Conservation (phyloP, 2,113 vertebrate genomes). For the Solea solea region DNA sequence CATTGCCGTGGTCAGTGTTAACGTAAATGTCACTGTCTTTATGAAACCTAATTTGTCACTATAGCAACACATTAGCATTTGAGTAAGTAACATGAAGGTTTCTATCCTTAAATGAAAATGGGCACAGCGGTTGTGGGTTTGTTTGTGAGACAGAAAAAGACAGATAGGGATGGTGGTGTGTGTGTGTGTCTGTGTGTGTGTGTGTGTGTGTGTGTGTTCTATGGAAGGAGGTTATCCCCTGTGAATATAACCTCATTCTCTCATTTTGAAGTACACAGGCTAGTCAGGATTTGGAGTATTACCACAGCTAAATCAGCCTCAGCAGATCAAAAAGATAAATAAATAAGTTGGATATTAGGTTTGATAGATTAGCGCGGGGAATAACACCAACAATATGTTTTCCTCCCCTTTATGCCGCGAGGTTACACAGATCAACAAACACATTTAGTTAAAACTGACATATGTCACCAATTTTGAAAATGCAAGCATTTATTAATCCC, state of each 20-base stretch:
- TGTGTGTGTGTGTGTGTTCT: conserved; percentile 8
- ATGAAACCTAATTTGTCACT: conserved; percentile 31
- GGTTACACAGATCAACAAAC: conserved; percentile 48
- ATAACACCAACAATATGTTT: conserved; percentile 70
- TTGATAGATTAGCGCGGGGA: conserved; percentile 71
- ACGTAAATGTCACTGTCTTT: conserved; percentile 38
- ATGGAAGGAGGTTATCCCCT: conserved; percentile 35
- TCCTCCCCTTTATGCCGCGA: conserved; percentile 33
- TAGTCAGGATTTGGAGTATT: conserved; percentile 77
- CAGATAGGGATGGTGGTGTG: conserved; percentile 8
- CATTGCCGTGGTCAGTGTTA: conserved; percentile 53
- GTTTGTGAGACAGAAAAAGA: conserved; percentile 9
- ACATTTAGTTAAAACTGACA: conserved; percentile 57
- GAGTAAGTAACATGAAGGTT: conserved; percentile 12
- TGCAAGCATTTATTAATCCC: conserved; percentile 15
- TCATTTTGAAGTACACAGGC: conserved; percentile 58
- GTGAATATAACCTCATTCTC: conserved; percentile 57
- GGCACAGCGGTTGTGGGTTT: conserved; percentile 11
- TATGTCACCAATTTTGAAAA: conserved; percentile 8
- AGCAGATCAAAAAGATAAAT: conserved; percentile 58
- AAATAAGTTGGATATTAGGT: conserved; percentile 67
- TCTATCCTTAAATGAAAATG: conserved; percentile 19
- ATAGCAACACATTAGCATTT: conserved; percentile 20
- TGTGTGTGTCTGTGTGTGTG: conserved; percentile 8
- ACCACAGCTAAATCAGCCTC: conserved; percentile 67